Percentiles rank a stretch among this genome's conserved stretches.
Conservation (phyloP, 1,140 invertebrate genomes). For the Papilio dardanus region DNA sequence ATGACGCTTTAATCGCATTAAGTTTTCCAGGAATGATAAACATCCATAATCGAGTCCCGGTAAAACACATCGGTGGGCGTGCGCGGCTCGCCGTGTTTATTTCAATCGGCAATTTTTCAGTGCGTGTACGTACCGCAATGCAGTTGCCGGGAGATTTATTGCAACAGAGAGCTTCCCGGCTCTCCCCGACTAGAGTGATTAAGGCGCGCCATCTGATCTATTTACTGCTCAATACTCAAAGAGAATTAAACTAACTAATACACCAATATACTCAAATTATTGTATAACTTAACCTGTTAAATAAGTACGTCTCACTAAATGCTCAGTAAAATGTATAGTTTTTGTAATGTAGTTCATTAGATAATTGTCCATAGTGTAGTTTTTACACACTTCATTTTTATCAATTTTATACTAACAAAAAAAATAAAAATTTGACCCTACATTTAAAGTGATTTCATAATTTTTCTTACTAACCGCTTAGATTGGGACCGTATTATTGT, state of each 20-base stretch:
- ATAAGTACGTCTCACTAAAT: no score
- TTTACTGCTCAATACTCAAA: conserved; percentile 61
- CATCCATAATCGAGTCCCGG: conserved; percentile 36
- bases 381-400: no score
- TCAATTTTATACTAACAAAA: no score
- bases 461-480: neutral
- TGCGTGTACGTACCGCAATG: conserved; percentile 64
- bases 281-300: neutral
- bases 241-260: conserved; percentile 22
- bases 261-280: neutral
- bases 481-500: neutral
- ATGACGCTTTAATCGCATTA: conserved; percentile 31
- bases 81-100: conserved; percentile 67
- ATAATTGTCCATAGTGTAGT: no score
- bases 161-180: conserved; percentile 59
- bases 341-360: no score
- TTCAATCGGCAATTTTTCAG: conserved; percentile 76
- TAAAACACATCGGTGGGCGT: conserved; percentile 36
- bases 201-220: conserved; percentile 64
- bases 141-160: conserved; percentile 74
- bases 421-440: no score
- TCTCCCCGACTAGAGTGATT: conserved; percentile 67
- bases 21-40: conserved; percentile 37
- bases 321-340: no score
- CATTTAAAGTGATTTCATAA: neutral